Evolutionary conservation across 2,888 invertebrate genomes (phyloP), one percentile per base, ranked within the genome.

Genomic region (Campoplex nolae): DNA sequence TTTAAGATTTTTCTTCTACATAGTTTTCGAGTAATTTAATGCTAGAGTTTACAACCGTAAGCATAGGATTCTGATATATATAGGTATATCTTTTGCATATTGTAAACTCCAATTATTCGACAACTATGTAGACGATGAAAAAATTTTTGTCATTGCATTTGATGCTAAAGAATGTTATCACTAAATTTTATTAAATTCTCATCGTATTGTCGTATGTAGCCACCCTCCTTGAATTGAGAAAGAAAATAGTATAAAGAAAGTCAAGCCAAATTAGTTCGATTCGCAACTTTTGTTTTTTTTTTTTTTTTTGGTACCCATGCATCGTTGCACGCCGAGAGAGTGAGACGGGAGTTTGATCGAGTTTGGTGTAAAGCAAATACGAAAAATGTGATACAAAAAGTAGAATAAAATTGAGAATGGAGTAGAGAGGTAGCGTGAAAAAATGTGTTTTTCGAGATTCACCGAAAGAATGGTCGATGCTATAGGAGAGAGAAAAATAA

Each of bases 381-480:
- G 67, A 67, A 58, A 77, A 70, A 56, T 35, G 48, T 9, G 18
- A 54, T 16, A 45, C 2, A 45, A 62, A 65, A 76, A 48, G 28
- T 18, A 62, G 65, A 65, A 75, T 28, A 23, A 42, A 3, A 54
- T 45, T 45, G 32, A 35, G 28, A 32, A 48, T 68, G 42, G 42
- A 48, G 42, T 45, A 23, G 23, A 28, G 3, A 32, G 42, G 58
- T 42, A n/a, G 76, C 76, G 76, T 65, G 35, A 77, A 77, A 79
- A 79, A 70, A 70, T 56, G n/a, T 42, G 42, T 78, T 58, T 51
- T 75, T 86, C 35, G 67, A 73, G 85, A 79, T 83, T 84, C 65
- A 68, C 74, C 58, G 74, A 78, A 51, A 71, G 62, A 68, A 51
- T 8, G 58, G n/a, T 65, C 48, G 38, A 51, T n/a, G 71, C 38